Evolutionary conservation across 1,140 invertebrate species (phyloP), one percentile per base, ranked within the genome.

Genomic region (Platyura marginata): DNA sequence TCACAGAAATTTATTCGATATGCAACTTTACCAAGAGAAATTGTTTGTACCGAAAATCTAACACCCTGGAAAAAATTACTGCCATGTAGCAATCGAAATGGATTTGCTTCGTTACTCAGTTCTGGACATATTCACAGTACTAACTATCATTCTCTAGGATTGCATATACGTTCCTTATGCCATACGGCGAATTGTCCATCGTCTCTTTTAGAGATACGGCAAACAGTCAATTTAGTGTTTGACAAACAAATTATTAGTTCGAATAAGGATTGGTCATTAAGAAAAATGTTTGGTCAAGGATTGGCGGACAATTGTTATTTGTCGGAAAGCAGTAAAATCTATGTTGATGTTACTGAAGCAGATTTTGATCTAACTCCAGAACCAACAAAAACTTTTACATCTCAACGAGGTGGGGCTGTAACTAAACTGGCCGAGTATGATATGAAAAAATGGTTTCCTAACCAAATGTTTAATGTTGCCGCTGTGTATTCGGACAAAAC

Each of bases 11-110:
- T 67, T 49, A 59, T 87, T 33, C 68, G 85, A 48, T 96, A 96
- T 69, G 77, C 91, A 2, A 78, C 82, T 33, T 61, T 98, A 43
- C 90, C 94, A 0, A 69, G 84, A 46, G 95, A 98, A 74, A 87
- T 92, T 53, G 88, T 96, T 8, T 98, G 95, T 57, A 98, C 94
- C 16, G 93, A 98, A 70, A 98, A 98, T 69, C 68, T 98, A 48
- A 98, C 94, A 22, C 94, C 94, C 3, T 98, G 92, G 80, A 94
- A 93, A 55, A 98, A 98, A 62, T 64, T 98, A 2, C 57, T 98
- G 23, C 94, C 94, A 2, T 98, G 94, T 67, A 77, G 84, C 56
- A 79, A 81, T 33, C 81, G 76, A 61, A 72, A 77, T 60, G 92
- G 93, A 19, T 66, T 96, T 45, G 76, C 85, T 19, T 78, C 81